Base-by-base conservation (phyloP, 2,888 invertebrate species). In the Drosophila diplacantha region DNA sequence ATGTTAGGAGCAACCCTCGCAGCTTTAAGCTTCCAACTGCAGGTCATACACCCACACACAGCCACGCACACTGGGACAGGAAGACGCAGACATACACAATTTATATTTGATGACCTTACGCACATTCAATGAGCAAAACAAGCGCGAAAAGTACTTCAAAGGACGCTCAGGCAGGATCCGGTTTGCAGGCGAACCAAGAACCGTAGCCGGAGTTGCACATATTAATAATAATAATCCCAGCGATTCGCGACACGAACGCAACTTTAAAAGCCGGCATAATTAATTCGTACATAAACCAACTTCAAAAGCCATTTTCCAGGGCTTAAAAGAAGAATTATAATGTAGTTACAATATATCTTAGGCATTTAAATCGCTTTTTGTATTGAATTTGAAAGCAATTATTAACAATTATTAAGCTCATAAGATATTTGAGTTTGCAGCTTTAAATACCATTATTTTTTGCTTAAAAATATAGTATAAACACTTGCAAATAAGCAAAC, bases 101-200 rank as follows among this genome's bases (percentile, higher is more conserved):
- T 62, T 62, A 62, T 62, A 51, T 62, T 62, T 61, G 60, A 61
- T 61, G 60, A 50, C 60, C 61, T 50, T 61, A 61, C 60, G 61
- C 61, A 61, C 60, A 61, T 61, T 61, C 61, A 35, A 60, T 49
- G 49, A 34, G 49, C 32, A 31, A 49, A 61, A 61, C 41, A 61
- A 16, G 41, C 24, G 61, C 24, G 61, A 43, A 61, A 61, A 61
- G 49, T n/a, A 43, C 61, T 50, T 61, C 61, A 61, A 61, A 61
- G 60, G 60, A 50, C 63, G n/a, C 26, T 24, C 24, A 18, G 43
- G 16, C 37, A 18, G 57, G n/a, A 50, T 29, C 35, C 34, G 24
- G 39, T 12, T n/a, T 39, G n/a, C 44, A 22, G 43, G 35, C 29
- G 35, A 14, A 20, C 32, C 50, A 34, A n/a, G 55, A 16, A 14